Evolutionary conservation across 2,113 vertebrate genomes (phyloP).

Genomic region (Chrysochloris asiatica): DNA sequence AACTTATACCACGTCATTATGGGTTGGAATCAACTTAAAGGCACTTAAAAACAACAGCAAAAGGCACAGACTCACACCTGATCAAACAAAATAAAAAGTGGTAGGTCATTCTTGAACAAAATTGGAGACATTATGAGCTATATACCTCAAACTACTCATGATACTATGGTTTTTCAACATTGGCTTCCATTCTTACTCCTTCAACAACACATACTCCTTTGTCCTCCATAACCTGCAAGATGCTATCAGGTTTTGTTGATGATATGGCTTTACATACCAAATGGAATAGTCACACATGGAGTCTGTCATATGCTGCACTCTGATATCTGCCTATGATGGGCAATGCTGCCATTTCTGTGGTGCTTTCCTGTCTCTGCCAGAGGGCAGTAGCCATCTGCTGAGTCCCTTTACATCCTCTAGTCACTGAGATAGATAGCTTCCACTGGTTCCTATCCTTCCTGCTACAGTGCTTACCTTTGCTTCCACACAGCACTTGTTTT

Average conservation of each 20-base stretch:
- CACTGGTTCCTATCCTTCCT: neutral
- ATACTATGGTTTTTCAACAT: neutral
- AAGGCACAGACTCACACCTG: neutral
- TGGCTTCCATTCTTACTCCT: conserved; percentile 47
- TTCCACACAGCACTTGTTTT: neutral
- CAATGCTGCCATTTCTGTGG: neutral
- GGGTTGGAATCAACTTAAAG: too few relatives aligned
- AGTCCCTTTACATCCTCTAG: neutral
- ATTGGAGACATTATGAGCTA: conserved; percentile 54
- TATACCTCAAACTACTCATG: neutral
- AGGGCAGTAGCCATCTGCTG: neutral
- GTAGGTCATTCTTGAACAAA: neutral
- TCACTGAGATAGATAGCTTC: neutral
- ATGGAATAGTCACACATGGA: neutral
- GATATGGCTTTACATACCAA: neutral
- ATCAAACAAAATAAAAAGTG: neutral
- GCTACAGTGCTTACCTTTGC: neutral
- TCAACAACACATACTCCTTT: conserved; percentile 20
- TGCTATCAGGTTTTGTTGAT: conserved; percentile 30
- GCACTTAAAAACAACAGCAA: too few relatives aligned
- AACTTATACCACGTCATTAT: too few relatives aligned
- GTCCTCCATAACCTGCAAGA: conserved; percentile 10
- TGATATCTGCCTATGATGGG: neutral
- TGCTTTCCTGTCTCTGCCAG: neutral
- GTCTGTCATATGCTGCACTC: neutral